These are phyloP conservation scores for Pelobates cultripes DNA, from an alignment of 2,797 vertebrate species.

Conservation along the genomic window DNA sequence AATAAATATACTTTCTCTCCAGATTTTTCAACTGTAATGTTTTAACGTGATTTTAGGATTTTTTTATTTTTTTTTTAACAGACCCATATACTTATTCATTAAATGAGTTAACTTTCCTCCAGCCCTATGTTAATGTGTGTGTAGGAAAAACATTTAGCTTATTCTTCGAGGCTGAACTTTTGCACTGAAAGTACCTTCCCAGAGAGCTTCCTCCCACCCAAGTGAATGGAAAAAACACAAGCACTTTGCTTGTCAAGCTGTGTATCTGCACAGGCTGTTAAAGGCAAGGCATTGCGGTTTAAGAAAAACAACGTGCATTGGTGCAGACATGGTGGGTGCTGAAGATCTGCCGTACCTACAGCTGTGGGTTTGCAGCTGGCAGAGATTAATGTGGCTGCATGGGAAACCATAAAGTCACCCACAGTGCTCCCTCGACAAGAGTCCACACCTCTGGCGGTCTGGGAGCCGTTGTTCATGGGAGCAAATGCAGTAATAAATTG, in stretches of 20 bases:
- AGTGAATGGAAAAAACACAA: constrained; percentile 60
- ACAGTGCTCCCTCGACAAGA: constrained; percentile 64
- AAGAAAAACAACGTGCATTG: constrained; percentile 68
- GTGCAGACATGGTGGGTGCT: constrained; percentile 69
- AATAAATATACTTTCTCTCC: constrained; percentile 24
- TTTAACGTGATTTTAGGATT: neutral
- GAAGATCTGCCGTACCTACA: constrained; percentile 66
- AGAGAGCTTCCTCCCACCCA: constrained; percentile 51
- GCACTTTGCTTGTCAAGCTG: constrained; percentile 64
- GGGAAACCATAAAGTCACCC: constrained; percentile 72
- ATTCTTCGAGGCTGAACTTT: constrained; percentile 53
- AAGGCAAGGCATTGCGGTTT: constrained; percentile 64
- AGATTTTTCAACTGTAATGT: constrained; percentile 61
- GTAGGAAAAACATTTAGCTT: constrained; percentile 52
- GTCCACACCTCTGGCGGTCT: constrained; percentile 66
- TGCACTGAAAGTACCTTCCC: constrained; percentile 53
- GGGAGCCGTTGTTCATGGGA: constrained; percentile 64
- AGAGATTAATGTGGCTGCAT: constrained; percentile 74
- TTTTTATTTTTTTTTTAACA: constrained; percentile 16
- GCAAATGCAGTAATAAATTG: constrained; percentile 60
- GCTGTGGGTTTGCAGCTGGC: constrained; percentile 74
- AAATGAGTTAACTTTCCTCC: constrained; percentile 44
- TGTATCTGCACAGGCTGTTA: constrained; percentile 64
- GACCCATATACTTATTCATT: constrained; percentile 42
- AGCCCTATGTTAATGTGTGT: constrained; percentile 44